Conservation (phyloP, 2,888 invertebrate species). For the Idaea straminata region DNA sequence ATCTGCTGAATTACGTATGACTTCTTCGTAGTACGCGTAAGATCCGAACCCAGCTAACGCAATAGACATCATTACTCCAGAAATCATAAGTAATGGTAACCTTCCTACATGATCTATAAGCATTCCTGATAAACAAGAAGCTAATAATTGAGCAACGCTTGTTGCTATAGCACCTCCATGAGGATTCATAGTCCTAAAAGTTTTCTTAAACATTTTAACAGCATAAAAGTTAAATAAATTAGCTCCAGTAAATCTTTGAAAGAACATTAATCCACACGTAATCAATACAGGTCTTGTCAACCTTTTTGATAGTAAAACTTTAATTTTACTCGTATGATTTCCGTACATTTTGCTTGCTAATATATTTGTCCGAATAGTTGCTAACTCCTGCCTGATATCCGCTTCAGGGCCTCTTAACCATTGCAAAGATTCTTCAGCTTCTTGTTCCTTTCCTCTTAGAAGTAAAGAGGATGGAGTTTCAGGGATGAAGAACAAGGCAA, state of each 20-base stretch:
- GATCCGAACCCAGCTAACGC: conserved; percentile 91
- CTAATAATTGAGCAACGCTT: conserved; percentile 90
- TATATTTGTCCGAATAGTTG: conserved; percentile 85
- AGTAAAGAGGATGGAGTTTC: conserved; percentile 93
- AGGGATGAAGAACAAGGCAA: conserved; percentile 88
- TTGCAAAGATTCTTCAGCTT: conserved; percentile 86
- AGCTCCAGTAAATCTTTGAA: conserved; percentile 91
- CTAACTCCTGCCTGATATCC: conserved; percentile 87
- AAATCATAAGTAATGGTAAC: conserved; percentile 89
- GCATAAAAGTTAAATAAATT: conserved; percentile 92
- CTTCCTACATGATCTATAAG: conserved; percentile 93
- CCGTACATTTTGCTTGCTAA: conserved; percentile 69
- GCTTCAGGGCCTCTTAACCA: conserved; percentile 89
- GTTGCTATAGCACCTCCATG: conserved; percentile 91
- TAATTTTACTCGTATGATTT: conserved; percentile 55
- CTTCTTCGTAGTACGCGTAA: conserved; percentile 89
- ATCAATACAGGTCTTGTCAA: conserved; percentile 86
- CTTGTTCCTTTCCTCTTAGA: conserved; percentile 86
- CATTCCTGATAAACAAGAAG: conserved; percentile 89
- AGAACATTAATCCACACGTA: conserved; percentile 92
- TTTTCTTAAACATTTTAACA: conserved; percentile 91
- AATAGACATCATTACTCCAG: conserved; percentile 91
- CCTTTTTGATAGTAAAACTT: conserved; percentile 64
- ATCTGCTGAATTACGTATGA: conserved; percentile 64
- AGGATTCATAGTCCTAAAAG: conserved; percentile 88